A percentile compares a stretch with the other conserved stretches of the same genome.
phyloP scores from a whole-genome alignment of 2,797 vertebrate species.

The Bovichtus variegatus region DNA sequence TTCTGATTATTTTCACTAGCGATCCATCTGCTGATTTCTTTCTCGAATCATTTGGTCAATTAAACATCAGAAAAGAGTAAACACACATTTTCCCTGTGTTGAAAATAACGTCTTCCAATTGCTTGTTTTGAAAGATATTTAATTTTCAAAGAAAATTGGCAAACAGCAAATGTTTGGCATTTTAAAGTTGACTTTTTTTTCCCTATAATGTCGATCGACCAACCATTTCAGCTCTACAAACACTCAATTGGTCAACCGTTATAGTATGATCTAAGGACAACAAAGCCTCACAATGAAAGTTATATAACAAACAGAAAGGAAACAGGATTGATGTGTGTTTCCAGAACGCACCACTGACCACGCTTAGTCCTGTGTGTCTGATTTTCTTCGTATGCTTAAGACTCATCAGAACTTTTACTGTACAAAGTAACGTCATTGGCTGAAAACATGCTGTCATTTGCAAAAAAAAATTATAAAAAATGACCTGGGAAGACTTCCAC shows the following conservation, averaged over 20 bases:
- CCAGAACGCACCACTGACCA: conserved; percentile 4
- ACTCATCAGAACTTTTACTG: conserved; percentile 20
- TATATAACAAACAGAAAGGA: conserved; percentile 6
- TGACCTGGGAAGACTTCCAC: conserved; percentile 26
- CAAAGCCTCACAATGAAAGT: conserved; percentile 6
- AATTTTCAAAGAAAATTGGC: neutral
- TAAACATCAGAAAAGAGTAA: neutral
- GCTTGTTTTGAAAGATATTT: neutral
- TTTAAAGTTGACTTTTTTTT: neutral
- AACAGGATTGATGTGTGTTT: neutral
- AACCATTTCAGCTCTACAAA: neutral
- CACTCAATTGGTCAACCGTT: neutral
- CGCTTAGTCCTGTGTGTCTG: neutral
- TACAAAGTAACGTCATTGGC: conserved; percentile 12
- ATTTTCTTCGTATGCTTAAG: conserved; percentile 2
- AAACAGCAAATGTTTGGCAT: neutral
- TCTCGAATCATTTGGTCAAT: neutral
- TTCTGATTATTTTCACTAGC: neutral
- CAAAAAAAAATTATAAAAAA: neutral
- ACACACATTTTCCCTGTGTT: neutral
- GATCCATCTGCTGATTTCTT: neutral
- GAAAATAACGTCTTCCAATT: neutral
- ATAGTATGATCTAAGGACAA: neutral
- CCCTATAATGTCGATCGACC: neutral
- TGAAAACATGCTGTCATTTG: conserved; percentile 20